These are phyloP conservation scores for Phylloscopus whistleri DNA, from an alignment of 2,113 vertebrate species.

Conservation along the genomic window DNA sequence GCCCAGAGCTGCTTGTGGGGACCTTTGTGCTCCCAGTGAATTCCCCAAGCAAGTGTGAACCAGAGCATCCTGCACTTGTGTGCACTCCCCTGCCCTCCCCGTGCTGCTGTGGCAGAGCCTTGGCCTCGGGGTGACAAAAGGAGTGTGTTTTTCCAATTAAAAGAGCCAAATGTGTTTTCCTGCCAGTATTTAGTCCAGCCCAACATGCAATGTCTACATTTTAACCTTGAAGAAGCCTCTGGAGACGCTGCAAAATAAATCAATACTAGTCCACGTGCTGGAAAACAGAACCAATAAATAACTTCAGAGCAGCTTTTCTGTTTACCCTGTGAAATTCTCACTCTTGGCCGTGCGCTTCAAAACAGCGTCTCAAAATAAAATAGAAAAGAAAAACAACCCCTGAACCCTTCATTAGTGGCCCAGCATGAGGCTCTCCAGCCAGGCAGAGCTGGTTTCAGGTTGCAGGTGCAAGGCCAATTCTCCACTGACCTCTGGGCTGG, in stretches of 20 bases:
- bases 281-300: slow-evolving; percentile 51
- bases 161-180: slow-evolving; percentile 54
- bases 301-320: slow-evolving; percentile 33
- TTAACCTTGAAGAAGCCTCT: slow-evolving; percentile 52
- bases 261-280: slow-evolving; percentile 13
- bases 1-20: not conserved
- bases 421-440: not conserved
- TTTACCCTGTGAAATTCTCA: slow-evolving; percentile 4
- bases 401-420: not conserved
- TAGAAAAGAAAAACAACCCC: not conserved
- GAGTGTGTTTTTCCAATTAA: slow-evolving; percentile 62
- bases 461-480: slow-evolving; percentile 58
- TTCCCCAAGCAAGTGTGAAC: not conserved
- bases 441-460: slow-evolving; percentile 21
- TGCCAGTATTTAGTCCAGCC: slow-evolving; percentile 34
- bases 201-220: slow-evolving; percentile 34
- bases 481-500: slow-evolving; percentile 4
- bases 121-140: slow-evolving; percentile 42
- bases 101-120: not conserved
- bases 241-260: slow-evolving; percentile 48
- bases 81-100: not conserved
- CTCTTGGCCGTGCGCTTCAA: not conserved
- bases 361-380: not conserved
- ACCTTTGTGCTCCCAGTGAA: not conserved
- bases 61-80: not conserved